Percentiles rank a stretch among this genome's conserved stretches.
Evolutionary conservation across 2,797 vertebrate genomes (phyloP).

Genomic region (Malurus leucopterus): DNA sequence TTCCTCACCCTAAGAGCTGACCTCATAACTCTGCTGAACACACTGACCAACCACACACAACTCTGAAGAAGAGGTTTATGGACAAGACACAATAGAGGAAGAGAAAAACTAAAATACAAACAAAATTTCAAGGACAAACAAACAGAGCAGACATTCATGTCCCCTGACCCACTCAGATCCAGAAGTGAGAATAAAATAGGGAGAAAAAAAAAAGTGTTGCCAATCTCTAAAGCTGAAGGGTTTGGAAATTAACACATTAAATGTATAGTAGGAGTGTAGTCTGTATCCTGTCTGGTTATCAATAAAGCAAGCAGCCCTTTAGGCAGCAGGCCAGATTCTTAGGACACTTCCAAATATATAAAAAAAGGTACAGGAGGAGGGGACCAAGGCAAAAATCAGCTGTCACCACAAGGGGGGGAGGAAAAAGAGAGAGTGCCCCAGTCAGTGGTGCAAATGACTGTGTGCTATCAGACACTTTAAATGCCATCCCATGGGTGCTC

Average conservation of each 20-base stretch:
- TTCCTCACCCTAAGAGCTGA: not conserved
- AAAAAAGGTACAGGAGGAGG: not conserved
- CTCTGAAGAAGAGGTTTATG: not conserved
- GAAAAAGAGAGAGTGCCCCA: not conserved
- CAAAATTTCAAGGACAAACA: not conserved
- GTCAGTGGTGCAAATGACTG: not conserved
- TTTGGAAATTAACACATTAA: not conserved
- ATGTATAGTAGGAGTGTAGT: fast-evolving
- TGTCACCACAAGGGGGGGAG: not conserved
- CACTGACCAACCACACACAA: not conserved
- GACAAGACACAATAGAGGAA: not conserved
- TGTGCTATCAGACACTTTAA: not conserved
- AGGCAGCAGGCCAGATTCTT: not conserved
- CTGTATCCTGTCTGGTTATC: not conserved
- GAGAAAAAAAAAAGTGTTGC: fast-evolving
- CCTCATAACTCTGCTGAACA: not conserved
- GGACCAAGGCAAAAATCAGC: not conserved
- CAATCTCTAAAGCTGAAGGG: not conserved
- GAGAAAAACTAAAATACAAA: not conserved
- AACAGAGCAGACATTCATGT: not conserved
- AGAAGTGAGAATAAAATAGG: not conserved
- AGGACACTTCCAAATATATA: fast-evolving
- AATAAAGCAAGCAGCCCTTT: not conserved
- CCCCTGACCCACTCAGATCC: not conserved
- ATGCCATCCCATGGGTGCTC: fast-evolving